Evolutionary conservation across 1,140 invertebrate species (phyloP), one percentile per base, ranked within the genome.

Genomic region (Prorops nasuta): DNA sequence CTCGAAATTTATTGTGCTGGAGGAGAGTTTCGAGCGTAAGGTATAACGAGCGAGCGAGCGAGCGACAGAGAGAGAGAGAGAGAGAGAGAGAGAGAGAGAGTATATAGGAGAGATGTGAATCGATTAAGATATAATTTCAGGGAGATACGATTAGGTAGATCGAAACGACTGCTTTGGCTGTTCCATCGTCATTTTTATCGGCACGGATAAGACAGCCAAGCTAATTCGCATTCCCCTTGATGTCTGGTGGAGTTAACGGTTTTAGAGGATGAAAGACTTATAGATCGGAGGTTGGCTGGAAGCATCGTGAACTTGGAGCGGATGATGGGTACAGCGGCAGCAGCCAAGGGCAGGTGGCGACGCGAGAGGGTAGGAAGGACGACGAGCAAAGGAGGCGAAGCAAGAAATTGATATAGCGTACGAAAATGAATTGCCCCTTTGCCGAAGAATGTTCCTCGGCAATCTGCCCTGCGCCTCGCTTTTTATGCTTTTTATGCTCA

Each of bases 381-480:
- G 43, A 36, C 45, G 56, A 51, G 48, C 47, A 58, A 68, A 70
- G 66, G 71, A 77, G 75, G 63, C 67, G 75, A 77, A 75, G 71
- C 73, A 76, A 76, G 75, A 76, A 77, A 77, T 76, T 77, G 75
- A 77, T 76, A 77, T 74, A 74, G 75, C 72, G 75, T 71, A 77
- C 66, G 72, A 77, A 76, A 77, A 78, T 78, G 75, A 78, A 78
- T 78, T 76, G 71, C 69, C 66, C 65, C 66, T 76, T 71, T 71
- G 61, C 71, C 67, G 63, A 74, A 70, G 64, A 74, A 76, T 75
- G 69, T 76, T 76, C 68, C 63, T 69, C 67, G 68, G 72, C 72
- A 76, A 76, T 76, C 71, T 76, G 72, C 74, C 54, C 67, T 65
- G 64, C 64, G 64, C 66, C 63, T 66, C 63, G 54, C 63, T 68